Percentiles rank a stretch among this genome's conserved stretches.
Conservation (phyloP, 2,888 invertebrate genomes). For the Polyommatus iphigenia region DNA sequence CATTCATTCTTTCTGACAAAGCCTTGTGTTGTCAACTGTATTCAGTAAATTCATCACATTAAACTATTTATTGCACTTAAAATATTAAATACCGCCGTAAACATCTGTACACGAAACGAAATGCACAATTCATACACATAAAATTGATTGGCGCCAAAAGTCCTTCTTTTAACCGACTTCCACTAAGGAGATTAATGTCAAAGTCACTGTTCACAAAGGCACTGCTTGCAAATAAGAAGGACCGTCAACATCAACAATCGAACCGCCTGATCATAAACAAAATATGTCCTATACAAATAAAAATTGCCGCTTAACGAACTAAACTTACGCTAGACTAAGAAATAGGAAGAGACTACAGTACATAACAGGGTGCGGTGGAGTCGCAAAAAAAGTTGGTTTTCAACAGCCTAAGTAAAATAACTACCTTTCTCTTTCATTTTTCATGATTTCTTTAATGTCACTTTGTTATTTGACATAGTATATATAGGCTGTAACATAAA, state of each 20-base stretch:
- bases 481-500: background rate
- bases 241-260: background rate
- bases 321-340: slow-evolving; percentile 54
- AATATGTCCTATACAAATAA: slow-evolving; percentile 28
- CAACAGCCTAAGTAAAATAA: background rate
- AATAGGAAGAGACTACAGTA: slow-evolving; percentile 65
- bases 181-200: background rate
- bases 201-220: slow-evolving; percentile 18
- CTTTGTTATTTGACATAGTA: background rate
- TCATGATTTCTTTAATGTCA: background rate
- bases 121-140: background rate
- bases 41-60: slow-evolving; percentile 1
- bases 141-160: slow-evolving; percentile 3
- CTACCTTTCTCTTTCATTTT: background rate
- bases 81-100: background rate
- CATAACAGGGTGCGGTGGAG: slow-evolving; percentile 29
- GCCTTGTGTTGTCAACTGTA: background rate
- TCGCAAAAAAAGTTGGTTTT: slow-evolving; percentile 5
- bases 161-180: background rate
- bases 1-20: slow-evolving; percentile 1
- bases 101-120: background rate
- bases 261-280: background rate
- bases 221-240: slow-evolving; percentile 22
- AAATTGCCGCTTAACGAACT: slow-evolving; percentile 39
- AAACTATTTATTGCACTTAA: slow-evolving; percentile 17